A percentile compares a stretch with the other conserved stretches of the same genome.
Evolutionary conservation across 92 coral and sea anemone species (phyloP).

Genomic region (Siderastrea radians): DNA sequence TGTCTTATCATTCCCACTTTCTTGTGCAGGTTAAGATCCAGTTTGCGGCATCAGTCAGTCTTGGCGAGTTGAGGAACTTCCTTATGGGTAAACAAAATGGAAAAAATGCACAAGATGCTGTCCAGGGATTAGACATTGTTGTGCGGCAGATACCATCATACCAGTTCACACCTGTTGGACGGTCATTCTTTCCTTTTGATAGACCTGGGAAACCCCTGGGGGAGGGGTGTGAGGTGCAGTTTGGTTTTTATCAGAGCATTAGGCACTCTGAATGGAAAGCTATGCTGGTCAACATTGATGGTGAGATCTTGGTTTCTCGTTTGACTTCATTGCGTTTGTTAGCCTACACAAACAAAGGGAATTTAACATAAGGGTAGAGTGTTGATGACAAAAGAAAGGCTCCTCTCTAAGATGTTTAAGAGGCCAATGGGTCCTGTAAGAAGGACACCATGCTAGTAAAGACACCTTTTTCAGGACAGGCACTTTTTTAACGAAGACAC

Average conservation of each 20-base stretch:
- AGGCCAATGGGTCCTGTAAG: too few relatives aligned
- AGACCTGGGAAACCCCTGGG: constrained; percentile 63
- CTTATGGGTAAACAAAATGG: constrained; percentile 29
- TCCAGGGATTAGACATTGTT: constrained; percentile 85
- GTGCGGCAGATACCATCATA: constrained; percentile 78
- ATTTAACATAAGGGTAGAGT: too few relatives aligned
- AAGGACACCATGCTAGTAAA: too few relatives aligned
- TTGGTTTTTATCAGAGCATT: constrained; percentile 85
- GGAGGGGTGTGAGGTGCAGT: constrained; percentile 84
- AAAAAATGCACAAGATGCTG: constrained; percentile 77
- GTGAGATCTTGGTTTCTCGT: too few relatives aligned
- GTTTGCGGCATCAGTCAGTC: constrained; percentile 83
- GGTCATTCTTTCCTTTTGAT: constrained; percentile 81
- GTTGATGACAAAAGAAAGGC: too few relatives aligned
- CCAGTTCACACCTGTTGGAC: not conserved
- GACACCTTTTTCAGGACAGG: too few relatives aligned
- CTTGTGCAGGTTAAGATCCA: constrained; percentile 77
- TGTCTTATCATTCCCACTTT: too few relatives aligned
- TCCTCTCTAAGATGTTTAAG: too few relatives aligned
- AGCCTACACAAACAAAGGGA: too few relatives aligned
- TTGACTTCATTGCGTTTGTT: too few relatives aligned
- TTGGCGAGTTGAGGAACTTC: constrained; percentile 66
- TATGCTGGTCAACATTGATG: constrained; percentile 62
- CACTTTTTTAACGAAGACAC: too few relatives aligned
- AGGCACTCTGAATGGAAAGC: constrained; percentile 94